Base-by-base conservation (phyloP, 2,113 vertebrate species). In the Sitta europaea region DNA sequence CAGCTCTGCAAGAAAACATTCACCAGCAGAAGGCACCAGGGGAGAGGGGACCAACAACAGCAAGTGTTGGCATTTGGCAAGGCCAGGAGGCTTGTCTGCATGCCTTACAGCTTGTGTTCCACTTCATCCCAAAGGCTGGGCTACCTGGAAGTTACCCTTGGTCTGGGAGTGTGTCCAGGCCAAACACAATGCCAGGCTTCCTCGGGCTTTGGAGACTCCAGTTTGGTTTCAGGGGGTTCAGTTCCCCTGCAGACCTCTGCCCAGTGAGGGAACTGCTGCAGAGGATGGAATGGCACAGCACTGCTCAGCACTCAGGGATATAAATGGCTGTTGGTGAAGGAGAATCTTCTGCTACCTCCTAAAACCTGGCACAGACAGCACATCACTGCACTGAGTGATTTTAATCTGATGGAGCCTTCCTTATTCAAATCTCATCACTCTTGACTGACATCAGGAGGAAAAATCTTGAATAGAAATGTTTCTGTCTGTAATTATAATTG, bases 11-110 rank as follows among this genome's bases (percentile, higher is more conserved):
- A 55, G 77, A 20, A 24, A 13, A 8, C 4, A 2, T 8, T 57
- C 29, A 5, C 36, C 35, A 20, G 0, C 0, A 76, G 45, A 38
- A n/a, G 14, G 14, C 25, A 5, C 21, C 24, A 28, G 31, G 16
- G 28, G 5, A 62, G 28, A 0, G 4, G n/a, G 23, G 9, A 25
- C 4, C 22, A 42, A 7, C 23, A 10, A 1, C 5, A 42, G 45
- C 0, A 0, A 45, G 21, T 6, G 5, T 0, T 35, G 47, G 14
- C n/a, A 22, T 84, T 80, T 55, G 68, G 36, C 36, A 68, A 36
- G 16, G 40, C 38, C 40, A 65, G 45, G 36, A 73, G 9, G 2
- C 29, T 65, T 13, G 9, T 40, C 29, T 43, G 73, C 24, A 6
- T 70, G 40, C 59, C n/a, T 48, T 55, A 25, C 51, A 47, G 31